Base-by-base conservation (phyloP, 2,888 invertebrate genomes). In the Hydropsyche betteni region DNA sequence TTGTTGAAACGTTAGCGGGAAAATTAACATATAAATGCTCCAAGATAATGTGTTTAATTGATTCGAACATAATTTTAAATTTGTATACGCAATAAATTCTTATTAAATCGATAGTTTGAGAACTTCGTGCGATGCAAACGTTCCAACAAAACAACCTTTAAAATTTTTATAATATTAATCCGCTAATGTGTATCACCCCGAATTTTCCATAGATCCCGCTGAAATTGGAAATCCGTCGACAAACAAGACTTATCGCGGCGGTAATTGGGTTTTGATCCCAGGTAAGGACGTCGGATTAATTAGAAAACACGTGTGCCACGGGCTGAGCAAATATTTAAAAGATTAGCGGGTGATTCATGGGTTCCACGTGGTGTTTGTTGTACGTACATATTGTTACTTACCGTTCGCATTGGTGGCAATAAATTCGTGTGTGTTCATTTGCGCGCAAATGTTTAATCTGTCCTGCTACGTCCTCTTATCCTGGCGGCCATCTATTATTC, bases 381-480 rank as follows among this genome's bases (percentile, higher is more conserved):
- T 10, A 44, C 44, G 24, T 24, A 24, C 24, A 24, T 24, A 24
- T 24, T 24, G 24, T 24, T 24, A 24, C 24, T 24, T 24, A 24
- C 24, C 24, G 24, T 34, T 64, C 75, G 77, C 77, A 77, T 78
- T 75, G 78, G 74, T 75, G 74, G 83, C 85, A 83, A 86, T 87
- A 87, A 87, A 87, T 87, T 87, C 87, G 86, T 84, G 83, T 83
- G 83, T 86, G 87, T 87, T 87, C 87, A 87, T 87, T 87, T 87
- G 84, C 85, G 84, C 81, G 83, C 85, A 85, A 64, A 86, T 87
- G 87, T 87, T 87, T 87, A 87, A 87, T 87, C 86, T 87, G 86
- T 85, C 83, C 76, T 38, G 75, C 75, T 33, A 24, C 87, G 86
- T 85, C 74, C 58, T 75, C 61, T 74, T 69, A 36, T 72, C 72